Base-by-base conservation (phyloP, 2,113 vertebrate genomes). In the Ammodytes dubius region DNA sequence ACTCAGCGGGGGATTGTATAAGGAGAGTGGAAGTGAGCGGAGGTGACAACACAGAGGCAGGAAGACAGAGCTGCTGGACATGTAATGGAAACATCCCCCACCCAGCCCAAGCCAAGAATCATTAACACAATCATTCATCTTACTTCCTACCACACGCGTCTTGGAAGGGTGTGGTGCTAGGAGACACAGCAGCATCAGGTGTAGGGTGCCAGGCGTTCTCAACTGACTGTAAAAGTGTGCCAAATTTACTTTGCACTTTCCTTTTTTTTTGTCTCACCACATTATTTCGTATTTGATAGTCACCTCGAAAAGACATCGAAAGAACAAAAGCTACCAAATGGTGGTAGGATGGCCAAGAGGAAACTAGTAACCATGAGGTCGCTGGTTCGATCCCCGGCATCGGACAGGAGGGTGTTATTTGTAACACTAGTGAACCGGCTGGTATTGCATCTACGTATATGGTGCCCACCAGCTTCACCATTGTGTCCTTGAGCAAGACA, bases 41-140 rank as follows among this genome's bases (percentile, higher is more conserved):
- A 70, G 58, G 60, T 79, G 64, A 86, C 64, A 74, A 75, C 67
- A 74, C 70, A 81, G 77, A 72, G 57, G 64, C 70, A 93, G 85
- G 86, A 96, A 93, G 93, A 65, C 45, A 10, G 67, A 86, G 74
- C 75, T 75, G 57, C 72, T 75, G 70, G 65, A 82, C 46, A 49
- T 81, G 68, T 66, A 43, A 84, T 79, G 72, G 81, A 87, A 83
- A 82, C 77, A 83, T 70, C 27, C 46, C 53, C 12, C 4, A 66
- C 53, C 12, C 4, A 66, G 57, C 35, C 45, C n/a, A 2, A 17
- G 77, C 77, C 65, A 74, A 69, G 46, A 77, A 60, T 46, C 27
- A 67, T 3, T 72, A 15, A 61, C 82, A 76, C 82, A 76, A 58
- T 59, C 75, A 70, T 76, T 74, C 8, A 61, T 71, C 63, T 80